Evolutionary conservation across 1,140 invertebrate genomes (phyloP).

Genomic region (Eupristina koningsbergeri): DNA sequence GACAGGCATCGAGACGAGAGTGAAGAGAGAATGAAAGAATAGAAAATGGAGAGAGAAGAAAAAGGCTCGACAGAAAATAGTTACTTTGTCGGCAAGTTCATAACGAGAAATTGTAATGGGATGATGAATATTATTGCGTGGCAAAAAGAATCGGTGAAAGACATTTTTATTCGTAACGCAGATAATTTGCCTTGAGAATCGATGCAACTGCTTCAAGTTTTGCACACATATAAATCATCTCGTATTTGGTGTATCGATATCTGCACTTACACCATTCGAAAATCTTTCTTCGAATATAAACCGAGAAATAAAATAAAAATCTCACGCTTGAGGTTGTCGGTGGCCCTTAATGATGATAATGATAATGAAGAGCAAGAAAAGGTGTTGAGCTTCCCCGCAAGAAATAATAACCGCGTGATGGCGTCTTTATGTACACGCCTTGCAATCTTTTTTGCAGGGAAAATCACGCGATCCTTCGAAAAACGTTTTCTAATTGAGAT

Average conservation of each 20-base stretch:
- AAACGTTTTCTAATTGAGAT: constrained; percentile 39
- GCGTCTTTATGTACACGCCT: not conserved
- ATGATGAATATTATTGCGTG: constrained; percentile 46
- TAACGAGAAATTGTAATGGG: constrained; percentile 40
- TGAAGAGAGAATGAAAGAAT: too few species aligned
- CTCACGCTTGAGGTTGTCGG: not conserved
- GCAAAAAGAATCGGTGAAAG: constrained; percentile 8
- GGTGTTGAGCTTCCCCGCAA: constrained; percentile 34
- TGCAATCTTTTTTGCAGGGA: not conserved
- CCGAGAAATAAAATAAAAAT: constrained; percentile 15
- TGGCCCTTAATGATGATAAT: constrained; percentile 28
- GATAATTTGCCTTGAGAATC: not conserved
- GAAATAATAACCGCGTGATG: constrained; percentile 18
- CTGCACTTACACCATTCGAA: constrained; percentile 5
- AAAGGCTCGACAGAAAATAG: constrained; percentile 17
- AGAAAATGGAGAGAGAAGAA: constrained; percentile 47
- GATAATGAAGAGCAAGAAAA: constrained; percentile 20
- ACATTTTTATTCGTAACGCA: constrained; percentile 7
- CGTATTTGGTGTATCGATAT: not conserved
- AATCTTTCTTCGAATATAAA: constrained; percentile 24
- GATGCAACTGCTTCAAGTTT: constrained; percentile 33
- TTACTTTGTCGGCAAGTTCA: constrained; percentile 37
- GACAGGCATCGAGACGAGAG: constrained; percentile 25
- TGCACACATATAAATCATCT: not conserved
- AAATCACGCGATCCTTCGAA: constrained; percentile 20